Conservation (phyloP, 2,113 vertebrate genomes). For the Rhagologus leucostigma region DNA sequence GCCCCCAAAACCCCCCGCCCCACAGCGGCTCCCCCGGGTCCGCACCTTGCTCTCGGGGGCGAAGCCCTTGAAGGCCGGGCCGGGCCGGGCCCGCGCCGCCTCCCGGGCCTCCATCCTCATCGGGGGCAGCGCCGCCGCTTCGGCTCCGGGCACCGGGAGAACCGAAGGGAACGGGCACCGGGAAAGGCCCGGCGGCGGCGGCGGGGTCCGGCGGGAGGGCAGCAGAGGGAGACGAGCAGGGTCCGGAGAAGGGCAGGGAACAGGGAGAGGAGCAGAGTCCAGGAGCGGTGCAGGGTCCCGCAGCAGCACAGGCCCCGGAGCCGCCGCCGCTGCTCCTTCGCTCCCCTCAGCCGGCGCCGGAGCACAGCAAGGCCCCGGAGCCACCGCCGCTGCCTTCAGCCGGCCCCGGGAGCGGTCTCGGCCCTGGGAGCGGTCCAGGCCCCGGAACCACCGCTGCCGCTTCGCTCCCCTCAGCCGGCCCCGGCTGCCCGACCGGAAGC, state of each 20-base stretch:
- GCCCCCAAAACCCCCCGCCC: not conserved
- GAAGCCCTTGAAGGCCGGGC: slow-evolving; percentile 44
- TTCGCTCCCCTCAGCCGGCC: not conserved
- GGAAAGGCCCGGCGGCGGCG: not conserved
- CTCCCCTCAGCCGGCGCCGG: not conserved
- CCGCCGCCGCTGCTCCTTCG: not conserved
- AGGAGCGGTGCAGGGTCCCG: not conserved
- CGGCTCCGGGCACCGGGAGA: not conserved
- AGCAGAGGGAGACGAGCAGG: no score
- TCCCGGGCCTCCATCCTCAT: slow-evolving; percentile 74
- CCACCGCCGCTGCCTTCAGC: not conserved
- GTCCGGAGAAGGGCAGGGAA: not conserved
- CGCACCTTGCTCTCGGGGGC: not conserved
- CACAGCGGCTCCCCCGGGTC: not conserved
- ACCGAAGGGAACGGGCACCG: not conserved
- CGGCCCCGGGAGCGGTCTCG: not conserved
- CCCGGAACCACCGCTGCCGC: not conserved
- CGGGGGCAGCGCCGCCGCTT: not conserved
- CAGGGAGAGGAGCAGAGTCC: not conserved
- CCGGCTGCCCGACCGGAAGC: not conserved
- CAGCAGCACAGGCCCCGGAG: not conserved
- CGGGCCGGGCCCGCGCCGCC: slow-evolving; percentile 25
- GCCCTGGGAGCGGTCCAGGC: not conserved
- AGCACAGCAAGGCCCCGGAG: not conserved
- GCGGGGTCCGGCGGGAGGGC: no score